phyloP scores from a whole-genome alignment of 2,113 vertebrate species.

The Plecturocebus donacophilus region DNA sequence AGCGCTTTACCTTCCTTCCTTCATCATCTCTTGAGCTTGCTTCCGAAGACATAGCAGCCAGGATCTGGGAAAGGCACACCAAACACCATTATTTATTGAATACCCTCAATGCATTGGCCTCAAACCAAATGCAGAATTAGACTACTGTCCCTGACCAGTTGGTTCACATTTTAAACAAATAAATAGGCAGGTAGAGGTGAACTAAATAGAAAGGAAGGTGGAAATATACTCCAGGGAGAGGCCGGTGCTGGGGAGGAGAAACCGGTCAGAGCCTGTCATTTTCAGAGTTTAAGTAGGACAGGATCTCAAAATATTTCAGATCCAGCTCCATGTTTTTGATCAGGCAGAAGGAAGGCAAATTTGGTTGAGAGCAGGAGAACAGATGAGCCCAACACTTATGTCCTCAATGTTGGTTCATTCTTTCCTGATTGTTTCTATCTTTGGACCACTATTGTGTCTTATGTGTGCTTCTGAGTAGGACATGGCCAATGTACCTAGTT shows the following conservation, averaged over 20 bases:
- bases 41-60: not conserved
- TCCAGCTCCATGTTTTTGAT: not conserved
- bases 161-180: constrained; percentile 72
- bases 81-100: constrained; percentile 56
- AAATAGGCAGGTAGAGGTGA: constrained; percentile 49
- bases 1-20: not conserved
- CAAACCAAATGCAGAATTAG: constrained; percentile 70
- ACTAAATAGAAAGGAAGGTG: constrained; percentile 47
- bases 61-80: not conserved
- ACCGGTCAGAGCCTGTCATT: constrained; percentile 34
- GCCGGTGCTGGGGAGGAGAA: not conserved
- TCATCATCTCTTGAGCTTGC: not conserved
- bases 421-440: not conserved
- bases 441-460: not conserved
- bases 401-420: not conserved
- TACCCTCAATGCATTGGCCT: constrained; percentile 57
- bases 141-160: constrained; percentile 72
- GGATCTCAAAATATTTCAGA: constrained; percentile 43
- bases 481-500: not conserved
- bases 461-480: not conserved
- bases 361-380: not conserved
- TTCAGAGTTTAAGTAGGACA: constrained; percentile 32
- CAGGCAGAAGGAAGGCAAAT: not conserved
- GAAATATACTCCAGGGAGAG: constrained; percentile 60
- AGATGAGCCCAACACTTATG: not conserved